These are phyloP conservation scores for Blera fallax DNA, from an alignment of 2,888 invertebrate genomes.

Conservation along the genomic window DNA sequence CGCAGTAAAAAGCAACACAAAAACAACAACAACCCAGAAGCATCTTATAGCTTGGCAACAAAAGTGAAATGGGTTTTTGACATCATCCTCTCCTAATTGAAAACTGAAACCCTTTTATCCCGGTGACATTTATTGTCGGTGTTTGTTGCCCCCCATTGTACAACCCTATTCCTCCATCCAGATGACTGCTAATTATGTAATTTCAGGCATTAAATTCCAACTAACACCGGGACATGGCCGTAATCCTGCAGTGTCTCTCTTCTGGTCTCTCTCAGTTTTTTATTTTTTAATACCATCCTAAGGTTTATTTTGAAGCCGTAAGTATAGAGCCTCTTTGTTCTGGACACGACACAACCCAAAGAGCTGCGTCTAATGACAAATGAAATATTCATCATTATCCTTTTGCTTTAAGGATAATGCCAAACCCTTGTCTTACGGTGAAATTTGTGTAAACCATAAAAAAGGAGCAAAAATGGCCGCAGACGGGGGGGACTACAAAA, in stretches of 20 bases:
- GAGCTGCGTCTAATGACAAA: conserved; percentile 70
- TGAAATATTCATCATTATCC: conserved; percentile 74
- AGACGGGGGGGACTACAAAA: background rate
- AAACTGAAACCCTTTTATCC: conserved; percentile 71
- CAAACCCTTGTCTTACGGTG: conserved; percentile 64
- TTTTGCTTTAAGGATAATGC: conserved; percentile 68
- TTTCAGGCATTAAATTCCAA: conserved; percentile 49
- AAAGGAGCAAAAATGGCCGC: conserved; percentile 1
- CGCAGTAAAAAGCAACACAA: background rate
- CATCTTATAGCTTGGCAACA: conserved; percentile 11
- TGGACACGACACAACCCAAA: conserved; percentile 48
- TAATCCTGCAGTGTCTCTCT: conserved; percentile 24
- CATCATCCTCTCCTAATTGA: conserved; percentile 62
- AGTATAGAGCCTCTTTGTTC: conserved; percentile 7
- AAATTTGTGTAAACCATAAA: conserved; percentile 40
- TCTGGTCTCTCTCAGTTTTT: background rate
- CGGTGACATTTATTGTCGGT: conserved; percentile 68
- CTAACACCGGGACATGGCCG: conserved; percentile 25
- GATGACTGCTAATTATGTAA: conserved; percentile 67
- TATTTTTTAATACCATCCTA: conserved; percentile 50
- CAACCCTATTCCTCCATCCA: conserved; percentile 26
- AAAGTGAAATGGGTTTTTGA: conserved; percentile 65
- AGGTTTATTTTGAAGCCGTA: conserved; percentile 47
- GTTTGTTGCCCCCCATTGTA: conserved; percentile 6
- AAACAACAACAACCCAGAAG: background rate